Conservation (phyloP, 2,797 vertebrate species). For the Lates japonicus region DNA sequence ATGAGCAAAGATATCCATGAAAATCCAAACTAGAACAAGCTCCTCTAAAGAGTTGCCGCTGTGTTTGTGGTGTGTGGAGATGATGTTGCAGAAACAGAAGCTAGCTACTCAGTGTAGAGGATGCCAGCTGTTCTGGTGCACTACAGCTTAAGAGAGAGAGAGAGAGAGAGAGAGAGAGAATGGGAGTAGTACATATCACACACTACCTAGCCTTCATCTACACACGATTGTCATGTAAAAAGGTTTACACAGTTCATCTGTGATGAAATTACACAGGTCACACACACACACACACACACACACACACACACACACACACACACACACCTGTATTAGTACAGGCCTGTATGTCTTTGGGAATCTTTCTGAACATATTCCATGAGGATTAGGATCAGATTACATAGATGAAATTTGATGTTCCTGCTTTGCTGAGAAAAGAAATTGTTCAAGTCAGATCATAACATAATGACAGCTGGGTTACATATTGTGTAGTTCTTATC, state of each 20-base stretch:
- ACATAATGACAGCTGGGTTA: neutral
- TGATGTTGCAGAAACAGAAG: conserved; percentile 18
- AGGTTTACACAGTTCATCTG: conserved; percentile 21
- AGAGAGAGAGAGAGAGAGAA: neutral
- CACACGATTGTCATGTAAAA: neutral
- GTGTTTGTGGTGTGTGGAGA: conserved; percentile 37
- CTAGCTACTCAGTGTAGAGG: conserved; percentile 25
- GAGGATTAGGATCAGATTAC: conserved; percentile 45
- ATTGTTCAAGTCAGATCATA: neutral
- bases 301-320: no score
- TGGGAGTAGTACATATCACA: neutral
- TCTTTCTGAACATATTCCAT: conserved; percentile 14
- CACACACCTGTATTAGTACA: no score
- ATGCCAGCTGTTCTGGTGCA: conserved; percentile 57
- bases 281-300: neutral
- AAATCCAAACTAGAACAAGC: conserved; percentile 40
- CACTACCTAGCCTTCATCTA: conserved; percentile 16
- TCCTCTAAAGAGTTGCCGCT: neutral
- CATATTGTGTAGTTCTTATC: neutral
- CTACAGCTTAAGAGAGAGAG: conserved; percentile 33
- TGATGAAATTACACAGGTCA: neutral
- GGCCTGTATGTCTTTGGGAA: conserved; percentile 10
- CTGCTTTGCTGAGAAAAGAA: neutral
- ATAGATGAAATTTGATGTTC: conserved; percentile 26
- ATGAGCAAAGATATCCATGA: conserved; percentile 39